Percentiles rank a stretch among this genome's conserved stretches.
These are phyloP conservation scores for Belgica antarctica DNA, from an alignment of 2,888 invertebrate species.

Conservation along the genomic window DNA sequence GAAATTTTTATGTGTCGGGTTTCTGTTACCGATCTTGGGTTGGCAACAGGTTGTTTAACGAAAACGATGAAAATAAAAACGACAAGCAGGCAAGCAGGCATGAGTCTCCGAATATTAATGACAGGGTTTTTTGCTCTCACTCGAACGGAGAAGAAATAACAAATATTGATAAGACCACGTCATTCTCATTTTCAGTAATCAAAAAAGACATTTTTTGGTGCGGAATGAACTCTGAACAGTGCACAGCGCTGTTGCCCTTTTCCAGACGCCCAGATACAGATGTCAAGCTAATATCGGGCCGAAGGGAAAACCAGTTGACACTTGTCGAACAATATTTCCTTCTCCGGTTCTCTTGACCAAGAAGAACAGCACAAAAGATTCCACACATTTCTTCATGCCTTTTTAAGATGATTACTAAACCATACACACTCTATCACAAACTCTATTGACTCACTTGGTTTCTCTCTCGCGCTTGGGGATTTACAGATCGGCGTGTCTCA, in stretches of 20 bases:
- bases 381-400: slow-evolving; percentile 28
- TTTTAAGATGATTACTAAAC: slow-evolving; percentile 42
- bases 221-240: background rate
- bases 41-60: slow-evolving; percentile 38
- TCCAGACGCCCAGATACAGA: slow-evolving; percentile 22
- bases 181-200: background rate
- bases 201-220: background rate
- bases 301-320: slow-evolving; percentile 36
- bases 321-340: slow-evolving; percentile 40
- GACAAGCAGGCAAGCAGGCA: too few relatives aligned
- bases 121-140: background rate
- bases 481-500: background rate
- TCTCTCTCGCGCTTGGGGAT: background rate
- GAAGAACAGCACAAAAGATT: slow-evolving; percentile 23
- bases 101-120: background rate
- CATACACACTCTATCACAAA: slow-evolving; percentile 37
- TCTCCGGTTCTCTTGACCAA: slow-evolving; percentile 4
- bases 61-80: too few relatives aligned
- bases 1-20: background rate
- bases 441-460: slow-evolving; percentile 8
- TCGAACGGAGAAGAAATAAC: background rate
- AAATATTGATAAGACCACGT: background rate
- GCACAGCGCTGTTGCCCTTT: slow-evolving; percentile 25
- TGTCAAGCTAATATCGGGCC: background rate
- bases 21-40: background rate